phyloP scores from a whole-genome alignment of 2,888 invertebrate species.

The Geotrupes spiniger region DNA sequence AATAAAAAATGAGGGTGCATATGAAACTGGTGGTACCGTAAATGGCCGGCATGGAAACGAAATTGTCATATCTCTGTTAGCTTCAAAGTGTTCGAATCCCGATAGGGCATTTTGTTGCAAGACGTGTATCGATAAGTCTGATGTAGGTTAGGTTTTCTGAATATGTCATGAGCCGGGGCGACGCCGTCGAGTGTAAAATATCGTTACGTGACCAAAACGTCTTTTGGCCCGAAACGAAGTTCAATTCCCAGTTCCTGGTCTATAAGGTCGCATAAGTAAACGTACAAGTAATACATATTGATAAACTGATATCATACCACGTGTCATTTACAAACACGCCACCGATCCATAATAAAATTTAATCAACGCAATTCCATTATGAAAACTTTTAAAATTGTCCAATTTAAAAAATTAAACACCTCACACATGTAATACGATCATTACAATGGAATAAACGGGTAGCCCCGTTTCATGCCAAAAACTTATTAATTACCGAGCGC shows the following conservation, averaged over 20 bases:
- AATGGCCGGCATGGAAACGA: slow-evolving; percentile 15
- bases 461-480: background rate
- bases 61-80: slow-evolving; percentile 33
- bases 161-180: slow-evolving; percentile 44
- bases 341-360: too few species aligned
- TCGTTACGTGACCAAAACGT: background rate
- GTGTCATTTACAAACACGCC: too few species aligned
- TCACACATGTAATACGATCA: background rate
- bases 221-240: too few species aligned
- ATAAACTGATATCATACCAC: too few species aligned
- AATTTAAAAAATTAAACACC: too few species aligned
- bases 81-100: slow-evolving; percentile 18
- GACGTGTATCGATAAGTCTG: slow-evolving; percentile 32
- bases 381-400: too few species aligned
- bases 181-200: slow-evolving; percentile 15
- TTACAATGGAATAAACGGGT: background rate
- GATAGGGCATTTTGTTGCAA: slow-evolving; percentile 25
- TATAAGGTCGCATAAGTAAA: too few species aligned
- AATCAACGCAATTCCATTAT: too few species aligned
- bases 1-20: too few species aligned
- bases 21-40: too few species aligned
- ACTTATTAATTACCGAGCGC: slow-evolving; percentile 4
- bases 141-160: slow-evolving; percentile 42
- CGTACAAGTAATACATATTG: too few species aligned
- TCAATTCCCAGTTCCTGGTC: too few species aligned